Base-by-base conservation (phyloP, 2,797 vertebrate genomes). In the Uromys caudimaculatus region DNA sequence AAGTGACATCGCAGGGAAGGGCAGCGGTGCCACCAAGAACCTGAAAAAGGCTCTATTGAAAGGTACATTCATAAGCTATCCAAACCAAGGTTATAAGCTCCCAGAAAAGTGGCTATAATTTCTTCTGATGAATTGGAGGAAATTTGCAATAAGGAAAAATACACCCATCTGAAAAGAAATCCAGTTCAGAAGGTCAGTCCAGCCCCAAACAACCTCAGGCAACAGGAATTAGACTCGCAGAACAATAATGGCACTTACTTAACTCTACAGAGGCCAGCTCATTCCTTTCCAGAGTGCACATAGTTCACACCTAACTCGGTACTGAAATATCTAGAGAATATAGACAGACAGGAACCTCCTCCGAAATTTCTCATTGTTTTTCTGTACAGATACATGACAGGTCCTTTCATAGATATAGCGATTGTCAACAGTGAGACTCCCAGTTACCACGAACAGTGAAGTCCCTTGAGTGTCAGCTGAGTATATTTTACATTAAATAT, bases 51-150 rank as follows among this genome's bases (percentile, higher is more conserved):
- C 86, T 96, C 97, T 97, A 97, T 93, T 79, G 54, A 60, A 97
- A 96, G 96, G 94, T 0, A 0, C 95, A 17, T 94, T 95, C 86
- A 84, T 76, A 97, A 97, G 71, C 79, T 19, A 38, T 98, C 96
- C 95, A 97, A 98, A 98, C 96, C 97, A 96, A 95, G 95, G 97
- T 98, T 98, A 97, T 95, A 97, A 96, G 97, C 97, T 97, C 96
- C 97, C 95, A 96, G 96, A 89, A 97, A 97, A 98, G 97, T 95
- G 97, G 94, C 96, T 98, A 97, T 93, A 98, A 97, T 96, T 91
- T 98, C 98, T 98, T 88, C 97, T 97, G 97, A 97, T 98, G 98
- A 99, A 99, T 98, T 98, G 98, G 98, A 99, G 98, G 98, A 99
- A 99, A 99, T 98, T 98, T 98, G 97, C 97, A 98, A 97, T 98